Conservation (phyloP, 2,113 vertebrate genomes). For the Labeo catla region DNA sequence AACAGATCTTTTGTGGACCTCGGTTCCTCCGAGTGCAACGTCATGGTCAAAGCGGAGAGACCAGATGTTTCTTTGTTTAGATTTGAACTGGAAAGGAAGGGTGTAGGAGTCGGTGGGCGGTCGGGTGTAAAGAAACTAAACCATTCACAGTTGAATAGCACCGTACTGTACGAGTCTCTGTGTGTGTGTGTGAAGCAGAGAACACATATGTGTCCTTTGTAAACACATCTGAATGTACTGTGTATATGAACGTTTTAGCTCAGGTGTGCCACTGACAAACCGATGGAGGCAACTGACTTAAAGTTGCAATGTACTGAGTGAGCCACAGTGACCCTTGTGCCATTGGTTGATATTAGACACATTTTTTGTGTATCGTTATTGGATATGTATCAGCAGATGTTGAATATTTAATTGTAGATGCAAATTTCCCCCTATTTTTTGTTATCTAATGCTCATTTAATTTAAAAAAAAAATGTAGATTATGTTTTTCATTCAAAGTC, state of each 20-base stretch:
- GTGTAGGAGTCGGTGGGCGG: constrained; percentile 75
- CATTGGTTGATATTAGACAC: neutral
- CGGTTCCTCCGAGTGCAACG: neutral
- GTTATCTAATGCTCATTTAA: neutral
- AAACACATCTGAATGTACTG: neutral
- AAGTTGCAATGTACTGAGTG: neutral
- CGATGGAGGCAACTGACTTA: neutral
- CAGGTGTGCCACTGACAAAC: constrained; percentile 39
- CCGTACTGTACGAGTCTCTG: constrained; percentile 38
- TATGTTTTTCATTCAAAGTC: neutral
- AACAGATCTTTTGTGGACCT: constrained; percentile 20
- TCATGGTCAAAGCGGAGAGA: constrained; percentile 63
- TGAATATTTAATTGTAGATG: neutral
- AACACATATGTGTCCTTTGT: neutral
- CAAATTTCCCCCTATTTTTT: neutral
- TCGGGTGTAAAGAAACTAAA: constrained; percentile 75
- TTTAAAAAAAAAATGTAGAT: neutral
- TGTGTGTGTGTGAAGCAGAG: neutral
- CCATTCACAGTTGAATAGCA: constrained; percentile 70
- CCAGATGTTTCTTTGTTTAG: constrained; percentile 85
- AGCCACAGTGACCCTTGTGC: too few relatives aligned
- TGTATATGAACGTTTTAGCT: constrained; percentile 12
- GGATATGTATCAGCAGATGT: neutral
- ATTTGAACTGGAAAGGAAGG: constrained; percentile 79
- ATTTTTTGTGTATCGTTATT: neutral